Conservation (phyloP, 2,888 invertebrate species). For the Glyphotaelius pellucidus region DNA sequence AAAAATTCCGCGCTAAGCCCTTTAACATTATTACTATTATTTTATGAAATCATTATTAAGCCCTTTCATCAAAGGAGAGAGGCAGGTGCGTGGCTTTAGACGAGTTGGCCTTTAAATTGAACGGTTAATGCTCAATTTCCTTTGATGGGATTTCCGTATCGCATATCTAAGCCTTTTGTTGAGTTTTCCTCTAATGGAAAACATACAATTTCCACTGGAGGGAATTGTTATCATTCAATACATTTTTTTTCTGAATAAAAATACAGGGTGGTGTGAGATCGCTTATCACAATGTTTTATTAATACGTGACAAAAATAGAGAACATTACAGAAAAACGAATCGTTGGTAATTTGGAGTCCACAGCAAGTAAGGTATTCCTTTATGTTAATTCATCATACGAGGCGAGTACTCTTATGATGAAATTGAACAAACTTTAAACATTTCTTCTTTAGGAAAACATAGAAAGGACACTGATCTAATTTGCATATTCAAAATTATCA, state of each 20-base stretch:
- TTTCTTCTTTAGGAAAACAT: no score
- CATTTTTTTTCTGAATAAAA: background rate
- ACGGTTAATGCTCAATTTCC: background rate
- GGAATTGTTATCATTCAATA: background rate
- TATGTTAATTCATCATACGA: no score
- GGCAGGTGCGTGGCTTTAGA: background rate
- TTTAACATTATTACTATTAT: no score
- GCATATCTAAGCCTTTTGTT: slow-evolving; percentile 14
- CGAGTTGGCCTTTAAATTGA: background rate
- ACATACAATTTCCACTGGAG: background rate
- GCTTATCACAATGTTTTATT: background rate
- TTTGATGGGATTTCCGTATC: background rate
- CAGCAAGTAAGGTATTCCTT: no score
- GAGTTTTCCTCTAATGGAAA: slow-evolving; percentile 17
- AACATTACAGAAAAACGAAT: no score
- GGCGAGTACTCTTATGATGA: no score
- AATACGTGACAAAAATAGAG: no score
- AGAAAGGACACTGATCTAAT: no score
- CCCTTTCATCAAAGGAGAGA: background rate
- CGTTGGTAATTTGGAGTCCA: no score
- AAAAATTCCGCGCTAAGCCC: background rate
- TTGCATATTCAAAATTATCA: no score
- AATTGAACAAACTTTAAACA: no score
- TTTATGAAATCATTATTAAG: background rate
- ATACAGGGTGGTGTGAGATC: background rate